Conservation (phyloP, 2,888 invertebrate species). For the Homarus gammarus region DNA sequence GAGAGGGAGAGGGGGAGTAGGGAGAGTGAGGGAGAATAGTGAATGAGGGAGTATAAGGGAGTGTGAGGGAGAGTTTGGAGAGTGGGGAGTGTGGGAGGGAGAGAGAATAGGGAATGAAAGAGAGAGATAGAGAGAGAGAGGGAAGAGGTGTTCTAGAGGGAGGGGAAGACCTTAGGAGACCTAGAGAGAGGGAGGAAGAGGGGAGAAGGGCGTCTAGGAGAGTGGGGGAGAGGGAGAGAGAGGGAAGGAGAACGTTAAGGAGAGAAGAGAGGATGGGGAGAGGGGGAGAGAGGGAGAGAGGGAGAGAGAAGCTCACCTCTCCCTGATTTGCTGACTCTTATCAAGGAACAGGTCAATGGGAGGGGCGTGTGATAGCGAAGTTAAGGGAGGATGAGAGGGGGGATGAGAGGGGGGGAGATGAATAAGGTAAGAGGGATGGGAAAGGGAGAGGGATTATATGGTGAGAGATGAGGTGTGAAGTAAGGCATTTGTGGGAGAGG, state of each 20-base stretch:
- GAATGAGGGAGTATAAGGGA: too few species aligned
- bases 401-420: neutral
- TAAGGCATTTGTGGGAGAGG: neutral
- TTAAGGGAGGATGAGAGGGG: neutral
- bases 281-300: neutral
- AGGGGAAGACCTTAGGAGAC: too few species aligned
- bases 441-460: neutral
- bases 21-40: too few species aligned
- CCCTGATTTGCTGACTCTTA: neutral
- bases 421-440: too few species aligned
- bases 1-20: neutral
- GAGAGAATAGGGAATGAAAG: too few species aligned
- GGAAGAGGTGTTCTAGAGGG: too few species aligned
- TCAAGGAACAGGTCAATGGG: conserved; percentile 5
- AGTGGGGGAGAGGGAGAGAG: neutral
- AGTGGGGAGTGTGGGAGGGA: too few species aligned
- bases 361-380: conserved; percentile 8
- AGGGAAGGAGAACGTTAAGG: too few species aligned
- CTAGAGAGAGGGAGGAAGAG: too few species aligned
- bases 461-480: neutral
- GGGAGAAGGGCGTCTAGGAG: neutral
- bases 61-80: too few species aligned
- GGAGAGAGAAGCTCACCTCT: neutral
- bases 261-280: neutral
- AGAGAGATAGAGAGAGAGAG: too few species aligned